Percentiles rank a stretch among this genome's conserved stretches.
Evolutionary conservation across 2,113 vertebrate genomes (phyloP).

Genomic region (Edolisoma coerulescens): DNA sequence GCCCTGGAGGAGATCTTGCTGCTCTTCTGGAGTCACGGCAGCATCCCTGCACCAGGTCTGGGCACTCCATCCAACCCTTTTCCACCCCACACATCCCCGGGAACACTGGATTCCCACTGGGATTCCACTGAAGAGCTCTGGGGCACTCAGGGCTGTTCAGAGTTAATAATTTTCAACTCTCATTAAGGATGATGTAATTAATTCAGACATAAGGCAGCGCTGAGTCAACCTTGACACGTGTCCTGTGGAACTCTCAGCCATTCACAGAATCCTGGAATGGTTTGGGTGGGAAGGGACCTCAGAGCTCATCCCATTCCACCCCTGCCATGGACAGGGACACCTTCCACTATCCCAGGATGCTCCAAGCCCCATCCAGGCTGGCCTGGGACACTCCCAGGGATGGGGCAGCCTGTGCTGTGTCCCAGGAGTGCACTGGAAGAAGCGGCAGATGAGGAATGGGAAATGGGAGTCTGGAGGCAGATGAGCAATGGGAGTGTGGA

Average conservation of each 20-base stretch:
- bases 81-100: accelerated
- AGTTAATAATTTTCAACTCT: neutral
- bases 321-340: neutral
- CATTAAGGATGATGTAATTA: neutral
- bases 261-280: neutral
- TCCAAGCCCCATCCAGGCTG: neutral
- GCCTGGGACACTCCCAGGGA: neutral
- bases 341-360: neutral
- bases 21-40: neutral
- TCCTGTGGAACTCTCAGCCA: neutral
- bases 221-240: neutral
- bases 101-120: neutral
- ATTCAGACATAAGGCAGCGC: neutral
- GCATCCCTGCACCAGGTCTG: neutral
- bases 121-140: neutral
- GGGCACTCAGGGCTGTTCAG: neutral
- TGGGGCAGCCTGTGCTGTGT: neutral
- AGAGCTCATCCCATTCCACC: no score
- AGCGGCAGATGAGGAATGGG: neutral
- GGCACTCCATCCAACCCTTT: accelerated
- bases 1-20: neutral
- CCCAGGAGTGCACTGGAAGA: neutral
- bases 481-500: neutral
- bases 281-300: neutral
- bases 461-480: neutral